Conservation (phyloP, 2,113 vertebrate genomes). For the Hystrix brachyura region DNA sequence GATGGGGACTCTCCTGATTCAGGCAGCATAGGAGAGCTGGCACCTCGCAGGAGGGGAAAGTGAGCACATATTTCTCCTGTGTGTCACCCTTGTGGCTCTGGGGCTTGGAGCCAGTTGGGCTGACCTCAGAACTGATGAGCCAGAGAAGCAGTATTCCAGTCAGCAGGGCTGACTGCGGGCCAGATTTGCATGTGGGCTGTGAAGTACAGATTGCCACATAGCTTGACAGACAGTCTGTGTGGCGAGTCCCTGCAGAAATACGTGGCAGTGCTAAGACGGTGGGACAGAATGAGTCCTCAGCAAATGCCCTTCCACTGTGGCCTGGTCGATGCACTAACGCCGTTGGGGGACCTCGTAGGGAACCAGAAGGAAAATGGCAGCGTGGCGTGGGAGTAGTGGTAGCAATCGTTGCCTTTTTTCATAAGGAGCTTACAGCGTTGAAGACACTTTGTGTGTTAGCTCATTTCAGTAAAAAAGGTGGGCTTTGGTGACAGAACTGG, state of each 20-base stretch:
- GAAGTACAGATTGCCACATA: conserved; percentile 67
- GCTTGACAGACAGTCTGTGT: conserved; percentile 33
- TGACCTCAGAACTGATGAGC: conserved; percentile 75
- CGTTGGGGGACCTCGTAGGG: background rate
- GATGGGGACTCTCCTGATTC: background rate
- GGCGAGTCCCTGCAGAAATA: conserved; percentile 1
- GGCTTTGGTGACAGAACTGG: conserved; percentile 7
- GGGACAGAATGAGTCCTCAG: conserved; percentile 14
- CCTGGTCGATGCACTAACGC: background rate
- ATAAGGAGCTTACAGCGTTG: background rate
- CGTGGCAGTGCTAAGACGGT: background rate
- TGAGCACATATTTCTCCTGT: conserved; percentile 29
- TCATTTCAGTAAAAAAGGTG: background rate
- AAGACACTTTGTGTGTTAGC: background rate
- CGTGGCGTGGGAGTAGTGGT: background rate
- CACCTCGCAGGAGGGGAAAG: conserved; percentile 70
- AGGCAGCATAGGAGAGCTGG: background rate
- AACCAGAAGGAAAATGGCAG: background rate
- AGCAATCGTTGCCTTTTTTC: background rate
- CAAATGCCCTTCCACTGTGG: background rate
- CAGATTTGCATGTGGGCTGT: conserved; percentile 74
- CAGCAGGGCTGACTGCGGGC: conserved; percentile 56
- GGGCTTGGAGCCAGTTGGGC: conserved; percentile 70
- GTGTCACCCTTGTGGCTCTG: conserved; percentile 65
- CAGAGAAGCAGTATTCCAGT: conserved; percentile 58